Conservation (phyloP, 2,113 vertebrate species). For the Psittacara wagleri region DNA sequence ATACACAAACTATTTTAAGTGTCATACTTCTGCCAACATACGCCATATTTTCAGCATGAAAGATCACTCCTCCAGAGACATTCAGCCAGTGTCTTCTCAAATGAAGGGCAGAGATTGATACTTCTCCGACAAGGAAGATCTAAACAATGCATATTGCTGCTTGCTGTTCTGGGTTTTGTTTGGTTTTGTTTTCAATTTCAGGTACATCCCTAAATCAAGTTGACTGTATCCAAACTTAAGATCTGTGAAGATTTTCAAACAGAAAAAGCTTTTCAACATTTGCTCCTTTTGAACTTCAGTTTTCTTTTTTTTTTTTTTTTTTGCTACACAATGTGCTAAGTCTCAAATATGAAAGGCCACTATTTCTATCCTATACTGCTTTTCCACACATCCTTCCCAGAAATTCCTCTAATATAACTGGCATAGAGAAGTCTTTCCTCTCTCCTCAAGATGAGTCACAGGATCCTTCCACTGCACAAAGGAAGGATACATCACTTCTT, state of each 20-base stretch:
- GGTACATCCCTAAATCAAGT: background rate
- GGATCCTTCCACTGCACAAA: background rate
- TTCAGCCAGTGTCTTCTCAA: background rate
- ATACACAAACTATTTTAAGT: background rate
- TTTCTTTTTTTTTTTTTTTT: background rate
- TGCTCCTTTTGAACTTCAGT: background rate
- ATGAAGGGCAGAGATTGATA: background rate
- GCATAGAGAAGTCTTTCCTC: background rate
- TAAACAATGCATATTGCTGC: background rate
- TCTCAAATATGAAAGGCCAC: background rate
- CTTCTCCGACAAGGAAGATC: background rate
- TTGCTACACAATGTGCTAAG: background rate
- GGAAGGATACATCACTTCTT: background rate
- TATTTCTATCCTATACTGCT: background rate
- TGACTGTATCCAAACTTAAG: background rate
- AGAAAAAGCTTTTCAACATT: background rate
- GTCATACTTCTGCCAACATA: background rate
- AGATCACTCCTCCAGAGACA: background rate
- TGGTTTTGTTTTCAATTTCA: background rate
- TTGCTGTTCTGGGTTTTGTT: background rate
- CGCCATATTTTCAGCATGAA: background rate
- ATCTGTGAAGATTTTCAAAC: background rate
- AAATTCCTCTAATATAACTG: background rate
- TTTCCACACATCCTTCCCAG: background rate
- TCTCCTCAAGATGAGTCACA: constrained; percentile 13